Percentiles rank a stretch among this genome's conserved stretches.
Evolutionary conservation across 1,140 invertebrate species (phyloP).

Genomic region (Centruroides vittatus): DNA sequence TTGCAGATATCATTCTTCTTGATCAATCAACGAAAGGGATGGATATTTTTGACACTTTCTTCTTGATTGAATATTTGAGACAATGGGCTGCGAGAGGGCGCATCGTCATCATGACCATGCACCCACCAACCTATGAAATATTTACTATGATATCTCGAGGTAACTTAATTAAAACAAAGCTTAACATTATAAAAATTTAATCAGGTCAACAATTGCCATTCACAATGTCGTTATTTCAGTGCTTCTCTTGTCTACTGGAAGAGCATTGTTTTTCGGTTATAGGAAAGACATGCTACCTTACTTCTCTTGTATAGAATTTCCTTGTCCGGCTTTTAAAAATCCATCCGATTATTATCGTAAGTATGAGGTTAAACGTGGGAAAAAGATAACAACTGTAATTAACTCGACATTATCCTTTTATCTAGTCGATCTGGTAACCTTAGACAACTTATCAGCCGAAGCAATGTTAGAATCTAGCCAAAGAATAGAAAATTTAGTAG

Average conservation of each 20-base stretch:
- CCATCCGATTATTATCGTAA: constrained; percentile 38
- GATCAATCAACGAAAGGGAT: constrained; percentile 81
- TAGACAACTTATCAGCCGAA: constrained; percentile 80
- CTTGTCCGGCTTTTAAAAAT: constrained; percentile 88
- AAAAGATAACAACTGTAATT: neutral
- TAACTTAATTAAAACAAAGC: neutral
- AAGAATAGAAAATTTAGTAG: constrained; percentile 72
- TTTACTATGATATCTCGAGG: constrained; percentile 70
- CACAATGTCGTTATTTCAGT: neutral
- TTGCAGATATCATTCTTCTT: constrained; percentile 53
- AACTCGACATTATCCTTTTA: neutral
- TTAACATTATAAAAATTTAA: neutral
- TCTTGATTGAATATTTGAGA: constrained; percentile 78
- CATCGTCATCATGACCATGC: constrained; percentile 73
- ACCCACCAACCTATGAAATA: constrained; percentile 88
- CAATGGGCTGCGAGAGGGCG: constrained; percentile 75
- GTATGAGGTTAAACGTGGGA: neutral
- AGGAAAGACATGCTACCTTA: constrained; percentile 78
- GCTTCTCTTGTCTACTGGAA: constrained; percentile 52
- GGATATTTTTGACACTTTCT: constrained; percentile 93
- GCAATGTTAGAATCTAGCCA: constrained; percentile 86
- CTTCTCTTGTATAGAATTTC: constrained; percentile 82
- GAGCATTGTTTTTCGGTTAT: constrained; percentile 77
- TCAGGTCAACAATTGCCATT: no score
- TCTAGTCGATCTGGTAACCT: constrained; percentile 64